Evolutionary conservation across 2,113 vertebrate genomes (phyloP).

Genomic region (Myrmecobius fasciatus): DNA sequence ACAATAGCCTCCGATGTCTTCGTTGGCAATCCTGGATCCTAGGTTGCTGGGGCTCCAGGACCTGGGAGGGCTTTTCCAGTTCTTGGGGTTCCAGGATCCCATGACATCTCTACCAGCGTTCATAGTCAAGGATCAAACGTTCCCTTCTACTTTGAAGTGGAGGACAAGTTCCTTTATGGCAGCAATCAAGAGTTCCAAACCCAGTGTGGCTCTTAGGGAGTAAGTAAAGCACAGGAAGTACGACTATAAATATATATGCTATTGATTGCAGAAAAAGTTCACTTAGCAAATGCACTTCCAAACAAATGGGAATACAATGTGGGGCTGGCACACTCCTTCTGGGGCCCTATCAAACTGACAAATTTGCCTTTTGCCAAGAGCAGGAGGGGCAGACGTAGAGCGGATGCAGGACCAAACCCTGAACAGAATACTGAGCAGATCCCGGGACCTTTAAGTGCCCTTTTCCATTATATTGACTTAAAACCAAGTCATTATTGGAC

Average conservation of each 20-base stretch:
- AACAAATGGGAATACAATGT: not conserved
- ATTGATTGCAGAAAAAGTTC: constrained; percentile 59
- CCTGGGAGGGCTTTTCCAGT: not conserved
- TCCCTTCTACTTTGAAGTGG: not conserved
- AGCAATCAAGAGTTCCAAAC: not conserved
- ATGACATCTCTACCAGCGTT: not conserved
- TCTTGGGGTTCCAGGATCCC: not conserved
- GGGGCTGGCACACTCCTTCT: not conserved
- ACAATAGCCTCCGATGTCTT: accelerated
- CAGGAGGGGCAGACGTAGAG: not conserved
- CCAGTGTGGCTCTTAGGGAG: not conserved
- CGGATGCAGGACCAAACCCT: not conserved
- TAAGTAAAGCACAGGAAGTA: not conserved
- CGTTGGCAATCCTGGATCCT: not conserved
- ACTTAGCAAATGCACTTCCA: constrained; percentile 47
- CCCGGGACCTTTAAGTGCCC: not conserved
- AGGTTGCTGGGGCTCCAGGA: not conserved
- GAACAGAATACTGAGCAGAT: not conserved
- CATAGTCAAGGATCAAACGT: not conserved
- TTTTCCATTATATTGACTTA: not conserved
- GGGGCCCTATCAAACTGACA: not conserved
- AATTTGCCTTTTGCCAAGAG: not conserved
- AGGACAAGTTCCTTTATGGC: not conserved
- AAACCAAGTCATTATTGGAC: not conserved
- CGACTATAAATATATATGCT: constrained; percentile 50